A percentile compares a stretch with the other conserved stretches of the same genome.
These are phyloP conservation scores for Sula dactylatra DNA, from an alignment of 2,113 vertebrate genomes.

Conservation along the genomic window DNA sequence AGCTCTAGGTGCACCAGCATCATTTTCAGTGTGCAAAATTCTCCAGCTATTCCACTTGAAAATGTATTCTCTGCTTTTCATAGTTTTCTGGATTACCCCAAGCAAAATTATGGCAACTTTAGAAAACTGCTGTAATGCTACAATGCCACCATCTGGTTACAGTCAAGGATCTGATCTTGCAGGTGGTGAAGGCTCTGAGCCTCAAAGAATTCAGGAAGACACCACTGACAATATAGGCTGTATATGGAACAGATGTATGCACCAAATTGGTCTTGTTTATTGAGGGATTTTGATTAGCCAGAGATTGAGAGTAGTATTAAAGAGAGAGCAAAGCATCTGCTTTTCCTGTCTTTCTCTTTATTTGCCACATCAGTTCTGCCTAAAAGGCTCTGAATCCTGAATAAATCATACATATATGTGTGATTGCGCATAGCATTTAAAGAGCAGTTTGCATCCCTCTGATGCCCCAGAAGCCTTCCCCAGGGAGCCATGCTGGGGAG, in stretches of 20 bases:
- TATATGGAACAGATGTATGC: background rate
- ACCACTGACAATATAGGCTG: background rate
- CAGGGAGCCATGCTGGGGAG: rapidly evolving
- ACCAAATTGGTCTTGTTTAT: background rate
- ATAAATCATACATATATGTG: background rate
- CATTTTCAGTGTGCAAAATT: background rate
- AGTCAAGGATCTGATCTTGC: conserved; percentile 24
- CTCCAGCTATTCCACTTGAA: background rate
- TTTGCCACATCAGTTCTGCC: background rate
- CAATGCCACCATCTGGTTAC: conserved; percentile 69
- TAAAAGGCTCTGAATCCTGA: background rate
- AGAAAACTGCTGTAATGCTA: conserved; percentile 46
- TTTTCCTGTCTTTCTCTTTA: background rate
- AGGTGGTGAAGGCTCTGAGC: background rate
- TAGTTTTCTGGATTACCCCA: background rate
- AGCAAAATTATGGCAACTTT: background rate
- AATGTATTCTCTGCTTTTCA: background rate
- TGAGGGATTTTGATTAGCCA: background rate
- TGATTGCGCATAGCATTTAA: background rate
- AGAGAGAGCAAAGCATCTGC: background rate
- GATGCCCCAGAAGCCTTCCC: background rate
- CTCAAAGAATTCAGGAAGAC: conserved; percentile 5
- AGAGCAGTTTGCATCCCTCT: background rate
- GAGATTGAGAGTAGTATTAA: background rate
- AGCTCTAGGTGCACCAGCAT: background rate